Evolutionary conservation across 2,113 vertebrate genomes (phyloP), one percentile per base, ranked within the genome.

Genomic region (Lophotis ruficrista): DNA sequence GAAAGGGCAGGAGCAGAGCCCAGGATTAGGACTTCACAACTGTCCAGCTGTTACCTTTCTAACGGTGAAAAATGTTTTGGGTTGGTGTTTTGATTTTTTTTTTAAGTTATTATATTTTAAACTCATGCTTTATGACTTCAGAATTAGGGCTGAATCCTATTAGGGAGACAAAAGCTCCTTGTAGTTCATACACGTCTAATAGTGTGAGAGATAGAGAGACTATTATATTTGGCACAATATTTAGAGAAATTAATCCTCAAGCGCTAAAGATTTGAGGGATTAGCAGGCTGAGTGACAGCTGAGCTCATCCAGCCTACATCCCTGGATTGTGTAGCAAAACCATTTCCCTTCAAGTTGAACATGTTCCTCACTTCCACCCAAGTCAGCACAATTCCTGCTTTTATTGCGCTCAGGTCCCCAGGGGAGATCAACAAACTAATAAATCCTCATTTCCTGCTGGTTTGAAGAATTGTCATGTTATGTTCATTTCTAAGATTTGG

Each of bases 231-330:
- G 88, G 93, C 92, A 96, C 88, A 95, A 97, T 94, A 97, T 96
- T 97, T 96, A 96, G 88, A 92, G 76, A 97, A 95, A 97, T 94
- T 96, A 96, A 97, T 97, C 95, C 95, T 97, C 72, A 60, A 90
- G 88, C 21, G 5, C 96, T 94, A 30, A 88, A 96, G 96, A 97
- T 97, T 96, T 96, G 92, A 78, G 83, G 96, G 96, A 95, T 96
- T 96, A 96, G 83, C 21, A 45, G 68, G 64, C 2, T 95, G 95
- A 96, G 72, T 83, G 93, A 68, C 93, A 95, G 87, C 60, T 78
- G 72, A 96, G 93, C 90, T 94, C 93, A 94, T 82, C 90, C 82
- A 94, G 69, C 68, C 72, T 90, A 60, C 68, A 73, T 88, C 86
- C 85, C 60, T 60, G 72, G 83, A 81, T 71, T 93, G 79, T 60